A percentile compares a stretch with the other conserved stretches of the same genome.
Conservation (phyloP, 2,888 invertebrate species). For the Campaea margaritaria region DNA sequence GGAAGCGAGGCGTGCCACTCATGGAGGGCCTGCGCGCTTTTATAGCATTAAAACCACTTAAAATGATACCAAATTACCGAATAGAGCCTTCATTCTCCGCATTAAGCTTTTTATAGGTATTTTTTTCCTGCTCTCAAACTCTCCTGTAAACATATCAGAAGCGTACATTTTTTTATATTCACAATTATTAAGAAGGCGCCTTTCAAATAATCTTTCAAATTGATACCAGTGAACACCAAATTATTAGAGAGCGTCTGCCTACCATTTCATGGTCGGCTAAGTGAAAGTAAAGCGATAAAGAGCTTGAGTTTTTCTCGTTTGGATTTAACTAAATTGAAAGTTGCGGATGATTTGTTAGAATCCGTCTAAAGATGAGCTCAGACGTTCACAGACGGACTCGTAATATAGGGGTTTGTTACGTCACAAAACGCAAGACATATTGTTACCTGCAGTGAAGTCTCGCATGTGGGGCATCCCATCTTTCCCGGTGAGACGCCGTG, state of each 20-base stretch:
- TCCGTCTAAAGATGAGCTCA: conserved; percentile 2
- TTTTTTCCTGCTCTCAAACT: conserved; percentile 11
- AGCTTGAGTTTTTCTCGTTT: background rate
- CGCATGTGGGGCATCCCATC: conserved; percentile 97
- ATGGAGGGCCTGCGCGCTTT: conserved; percentile 14
- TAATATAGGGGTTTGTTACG: background rate
- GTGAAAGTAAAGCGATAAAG: background rate
- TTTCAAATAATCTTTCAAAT: background rate
- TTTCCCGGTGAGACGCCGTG: conserved; percentile 94
- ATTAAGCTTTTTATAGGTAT: conserved; percentile 26
- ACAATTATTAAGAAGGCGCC: background rate
- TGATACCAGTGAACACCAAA: conserved; percentile 1
- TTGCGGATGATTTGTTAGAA: background rate
- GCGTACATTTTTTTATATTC: conserved; percentile 19
- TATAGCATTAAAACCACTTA: conserved; percentile 35
- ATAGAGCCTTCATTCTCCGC: conserved; percentile 17
- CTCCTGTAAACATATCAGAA: conserved; percentile 4
- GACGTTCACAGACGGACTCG: background rate
- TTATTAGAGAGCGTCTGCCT: background rate
- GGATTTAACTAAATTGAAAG: background rate
- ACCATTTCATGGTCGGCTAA: conserved; percentile 1
- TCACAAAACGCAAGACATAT: conserved; percentile 8
- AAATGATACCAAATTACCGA: conserved; percentile 36
- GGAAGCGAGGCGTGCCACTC: conserved; percentile 12
- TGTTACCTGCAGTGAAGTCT: conserved; percentile 92